These are phyloP conservation scores for Prunella strophiata DNA, from an alignment of 2,797 vertebrate species.

Conservation along the genomic window DNA sequence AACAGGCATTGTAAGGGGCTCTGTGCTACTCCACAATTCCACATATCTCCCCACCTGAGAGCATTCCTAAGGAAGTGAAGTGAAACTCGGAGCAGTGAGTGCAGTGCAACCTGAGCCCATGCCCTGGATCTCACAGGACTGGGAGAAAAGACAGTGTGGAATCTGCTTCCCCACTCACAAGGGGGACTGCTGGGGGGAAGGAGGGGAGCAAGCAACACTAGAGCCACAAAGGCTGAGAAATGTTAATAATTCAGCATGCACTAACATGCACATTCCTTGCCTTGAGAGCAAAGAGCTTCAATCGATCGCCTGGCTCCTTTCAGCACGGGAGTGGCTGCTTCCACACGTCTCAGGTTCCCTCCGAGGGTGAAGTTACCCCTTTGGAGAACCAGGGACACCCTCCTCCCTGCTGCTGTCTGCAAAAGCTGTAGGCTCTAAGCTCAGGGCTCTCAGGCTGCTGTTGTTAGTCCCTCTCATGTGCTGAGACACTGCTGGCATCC, in stretches of 20 bases:
- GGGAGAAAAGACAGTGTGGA: neutral
- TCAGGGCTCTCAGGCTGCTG: neutral
- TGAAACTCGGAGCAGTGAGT: neutral
- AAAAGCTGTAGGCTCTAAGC: neutral
- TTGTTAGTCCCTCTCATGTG: neutral
- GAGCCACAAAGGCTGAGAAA: slow-evolving; percentile 18
- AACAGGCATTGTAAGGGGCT: neutral
- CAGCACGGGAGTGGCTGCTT: slow-evolving; percentile 23
- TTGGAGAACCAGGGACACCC: neutral
- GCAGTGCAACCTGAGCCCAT: neutral
- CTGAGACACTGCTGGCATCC: neutral
- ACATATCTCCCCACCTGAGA: neutral
- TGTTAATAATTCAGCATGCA: slow-evolving; percentile 77
- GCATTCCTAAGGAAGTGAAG: slow-evolving; percentile 3
- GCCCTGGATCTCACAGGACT: slow-evolving; percentile 13
- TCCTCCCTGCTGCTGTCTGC: neutral
- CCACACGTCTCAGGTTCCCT: slow-evolving; percentile 39
- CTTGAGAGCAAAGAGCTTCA: slow-evolving; percentile 54
- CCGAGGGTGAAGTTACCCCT: slow-evolving; percentile 34
- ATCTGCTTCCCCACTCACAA: neutral
- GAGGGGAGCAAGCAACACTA: slow-evolving; percentile 8
- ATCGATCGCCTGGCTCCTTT: slow-evolving; percentile 53
- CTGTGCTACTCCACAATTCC: neutral
- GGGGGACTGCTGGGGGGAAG: neutral
- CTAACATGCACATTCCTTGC: slow-evolving; percentile 66